Evolutionary conservation across 53 echinoderm and acorn worm species (phyloP).

Genomic region (Antedon mediterranea): DNA sequence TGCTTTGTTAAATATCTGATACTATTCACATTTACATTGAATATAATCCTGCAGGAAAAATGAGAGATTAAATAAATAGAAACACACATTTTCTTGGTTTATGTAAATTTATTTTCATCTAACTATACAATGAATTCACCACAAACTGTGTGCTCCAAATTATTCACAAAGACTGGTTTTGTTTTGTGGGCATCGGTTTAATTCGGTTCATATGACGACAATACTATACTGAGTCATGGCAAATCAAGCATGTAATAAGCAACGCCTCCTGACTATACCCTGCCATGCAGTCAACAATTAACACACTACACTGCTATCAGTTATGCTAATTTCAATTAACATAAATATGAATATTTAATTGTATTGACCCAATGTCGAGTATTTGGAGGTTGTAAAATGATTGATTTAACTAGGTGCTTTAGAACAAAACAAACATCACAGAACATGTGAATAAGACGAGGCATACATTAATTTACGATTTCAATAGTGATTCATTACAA

Average conservation of each 20-base stretch:
- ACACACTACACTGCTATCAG: neutral
- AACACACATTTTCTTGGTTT: no score
- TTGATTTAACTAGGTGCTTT: neutral
- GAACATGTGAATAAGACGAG: neutral
- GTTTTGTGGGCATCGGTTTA: neutral
- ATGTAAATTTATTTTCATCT: no score
- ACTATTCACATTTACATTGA: no score
- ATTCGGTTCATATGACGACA: neutral
- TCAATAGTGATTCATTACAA: neutral
- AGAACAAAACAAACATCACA: neutral
- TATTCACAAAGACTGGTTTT: neutral
- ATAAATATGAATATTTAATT: neutral
- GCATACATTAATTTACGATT: neutral
- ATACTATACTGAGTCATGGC: neutral
- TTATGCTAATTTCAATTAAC: neutral
- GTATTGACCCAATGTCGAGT: neutral
- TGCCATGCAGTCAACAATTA: neutral
- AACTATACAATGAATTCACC: neutral
- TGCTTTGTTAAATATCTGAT: no score
- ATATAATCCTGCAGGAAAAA: no score
- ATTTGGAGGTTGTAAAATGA: neutral
- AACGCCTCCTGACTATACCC: neutral
- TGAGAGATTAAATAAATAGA: no score
- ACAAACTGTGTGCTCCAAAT: neutral
- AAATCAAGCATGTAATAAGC: neutral